phyloP scores from a whole-genome alignment of 2,888 invertebrate species.

The Gasteruption jaculator region DNA sequence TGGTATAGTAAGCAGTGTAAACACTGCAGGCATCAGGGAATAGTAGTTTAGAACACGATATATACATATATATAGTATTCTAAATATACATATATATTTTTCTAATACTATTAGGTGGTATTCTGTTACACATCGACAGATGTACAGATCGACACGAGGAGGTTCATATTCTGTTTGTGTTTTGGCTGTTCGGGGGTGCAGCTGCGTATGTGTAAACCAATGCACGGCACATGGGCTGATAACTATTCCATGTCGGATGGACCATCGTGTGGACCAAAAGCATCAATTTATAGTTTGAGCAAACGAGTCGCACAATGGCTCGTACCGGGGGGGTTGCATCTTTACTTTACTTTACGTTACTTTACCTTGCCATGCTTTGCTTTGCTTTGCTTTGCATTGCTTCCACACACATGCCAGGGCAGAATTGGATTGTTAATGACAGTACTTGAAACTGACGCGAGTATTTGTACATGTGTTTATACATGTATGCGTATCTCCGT shows the following conservation, averaged over 20 bases:
- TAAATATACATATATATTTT: slow-evolving; percentile 34
- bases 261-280: slow-evolving; percentile 21
- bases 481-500: too few relatives aligned
- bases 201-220: slow-evolving; percentile 27
- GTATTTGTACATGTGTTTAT: too few relatives aligned
- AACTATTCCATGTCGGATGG: slow-evolving; percentile 19
- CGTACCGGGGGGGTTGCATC: slow-evolving; percentile 4
- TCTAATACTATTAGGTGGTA: slow-evolving; percentile 51
- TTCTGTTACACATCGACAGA: slow-evolving; percentile 51
- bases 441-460: too few relatives aligned
- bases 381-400: not conserved
- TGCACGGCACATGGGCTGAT: slow-evolving; percentile 28
- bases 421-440: too few relatives aligned
- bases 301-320: slow-evolving; percentile 29
- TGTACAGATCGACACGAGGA: slow-evolving; percentile 40
- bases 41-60: too few relatives aligned
- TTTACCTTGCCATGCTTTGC: too few relatives aligned
- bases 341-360: too few relatives aligned
- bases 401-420: slow-evolving; percentile 8
- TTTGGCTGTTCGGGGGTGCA: slow-evolving; percentile 23
- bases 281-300: slow-evolving; percentile 46
- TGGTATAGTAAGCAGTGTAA: too few relatives aligned
- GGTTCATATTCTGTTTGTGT: slow-evolving; percentile 41
- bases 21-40: too few relatives aligned
- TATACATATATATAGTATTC: slow-evolving; percentile 14